A percentile compares a stretch with the other conserved stretches of the same genome.
phyloP scores from a whole-genome alignment of 2,888 invertebrate genomes.

The Sthenelais limicola region DNA sequence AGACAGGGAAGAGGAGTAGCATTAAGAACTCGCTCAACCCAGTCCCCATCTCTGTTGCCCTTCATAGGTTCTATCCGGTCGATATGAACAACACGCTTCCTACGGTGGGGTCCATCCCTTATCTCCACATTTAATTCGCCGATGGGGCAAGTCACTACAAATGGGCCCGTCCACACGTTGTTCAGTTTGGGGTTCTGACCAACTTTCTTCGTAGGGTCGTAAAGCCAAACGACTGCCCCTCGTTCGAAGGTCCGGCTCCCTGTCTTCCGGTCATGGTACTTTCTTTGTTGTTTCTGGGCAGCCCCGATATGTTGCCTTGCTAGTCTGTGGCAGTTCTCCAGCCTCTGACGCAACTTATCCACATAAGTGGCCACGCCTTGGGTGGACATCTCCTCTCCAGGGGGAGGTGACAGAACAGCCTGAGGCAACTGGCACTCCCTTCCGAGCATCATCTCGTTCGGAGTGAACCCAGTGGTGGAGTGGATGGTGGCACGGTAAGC shows the following conservation, averaged over 20 bases:
- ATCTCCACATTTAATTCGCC: neutral
- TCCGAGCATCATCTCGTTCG: slow-evolving; percentile 47
- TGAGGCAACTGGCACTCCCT: slow-evolving; percentile 49
- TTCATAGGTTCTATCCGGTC: neutral
- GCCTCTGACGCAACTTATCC: too few relatives aligned
- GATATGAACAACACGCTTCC: neutral
- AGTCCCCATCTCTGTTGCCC: neutral
- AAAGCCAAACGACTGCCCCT: neutral
- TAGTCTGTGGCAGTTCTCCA: neutral
- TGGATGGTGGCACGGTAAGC: slow-evolving; percentile 54
- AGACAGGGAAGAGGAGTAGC: neutral
- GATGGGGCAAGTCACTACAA: neutral
- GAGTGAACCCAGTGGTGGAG: slow-evolving; percentile 49
- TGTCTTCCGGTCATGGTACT: neutral
- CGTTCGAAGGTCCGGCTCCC: neutral
- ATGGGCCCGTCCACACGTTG: neutral
- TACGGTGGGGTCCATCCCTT: neutral
- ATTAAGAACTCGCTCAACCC: neutral
- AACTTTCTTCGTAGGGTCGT: too few relatives aligned
- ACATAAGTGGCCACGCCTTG: neutral
- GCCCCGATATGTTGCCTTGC: neutral
- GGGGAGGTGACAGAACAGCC: slow-evolving; percentile 12
- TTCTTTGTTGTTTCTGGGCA: neutral
- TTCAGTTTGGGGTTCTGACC: neutral
- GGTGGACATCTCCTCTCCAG: neutral